Base-by-base conservation (phyloP, 2,888 invertebrate genomes). In the Athrips mouffetella region DNA sequence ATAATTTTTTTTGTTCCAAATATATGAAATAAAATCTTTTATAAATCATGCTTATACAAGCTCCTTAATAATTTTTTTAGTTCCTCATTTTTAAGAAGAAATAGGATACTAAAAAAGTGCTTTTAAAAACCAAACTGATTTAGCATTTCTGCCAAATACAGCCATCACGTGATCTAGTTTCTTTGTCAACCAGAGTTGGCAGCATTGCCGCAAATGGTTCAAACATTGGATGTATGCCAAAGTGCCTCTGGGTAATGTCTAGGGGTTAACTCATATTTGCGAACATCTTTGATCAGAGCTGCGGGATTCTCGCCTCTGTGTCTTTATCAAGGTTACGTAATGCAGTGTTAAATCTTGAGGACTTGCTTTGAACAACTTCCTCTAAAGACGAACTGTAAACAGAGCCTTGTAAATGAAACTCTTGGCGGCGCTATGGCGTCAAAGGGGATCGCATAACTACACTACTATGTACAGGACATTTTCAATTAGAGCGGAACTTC, bases 221-320 rank as follows among this genome's bases (percentile, higher is more conserved):
- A 70, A 73, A 72, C 60, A 71, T 72, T 79, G 78, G 78, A 70
- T 60, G 52, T 45, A 55, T 57, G 73, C 78, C 78, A 79, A 59
- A 51, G 62, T 54, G 62, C 66, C 63, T 54, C 59, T 62, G 61
- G 58, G 59, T 53, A 67, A 61, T 65, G 63, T 65, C 63, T 60
- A 62, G 59, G 62, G 63, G 65, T 63, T 66, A 67, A 69, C 65
- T 67, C 67, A 62, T 64, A 64, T 59, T 58, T 51, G 44, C 56
- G 59, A 62, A 65, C 58, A 55, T 62, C 65, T 64, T 64, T 61
- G 63, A 66, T 66, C 63, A 54, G 58, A 54, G 47, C n/a, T n/a
- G 44, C 47, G 59, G 57, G 59, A 33, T 39, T 18, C 25, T 18
- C 59, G 53, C 53, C 60, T 58, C 52, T 55, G 60, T 54, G 58